These are phyloP conservation scores for Tricholauxania praeusta DNA, from an alignment of 2,888 invertebrate genomes.

Conservation along the genomic window DNA sequence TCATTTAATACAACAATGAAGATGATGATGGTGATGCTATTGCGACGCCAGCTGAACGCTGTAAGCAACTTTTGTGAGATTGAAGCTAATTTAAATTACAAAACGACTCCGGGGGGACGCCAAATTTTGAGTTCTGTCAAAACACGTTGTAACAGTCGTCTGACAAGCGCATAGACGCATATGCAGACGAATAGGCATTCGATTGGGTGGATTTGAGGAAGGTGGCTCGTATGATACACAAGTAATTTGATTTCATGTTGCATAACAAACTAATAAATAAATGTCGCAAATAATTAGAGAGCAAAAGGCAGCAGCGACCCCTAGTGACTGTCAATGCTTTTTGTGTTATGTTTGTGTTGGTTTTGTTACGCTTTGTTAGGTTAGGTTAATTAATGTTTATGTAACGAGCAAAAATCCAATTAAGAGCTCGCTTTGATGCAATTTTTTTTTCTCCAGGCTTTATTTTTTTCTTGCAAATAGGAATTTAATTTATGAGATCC, in stretches of 20 bases:
- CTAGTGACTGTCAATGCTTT: neutral
- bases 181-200: neutral
- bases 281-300: slow-evolving; percentile 20
- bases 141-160: neutral
- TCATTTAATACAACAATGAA: slow-evolving; percentile 12
- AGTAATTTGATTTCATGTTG: slow-evolving; percentile 26
- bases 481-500: slow-evolving; percentile 12
- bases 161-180: neutral
- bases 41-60: neutral
- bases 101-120: slow-evolving; percentile 20
- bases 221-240: slow-evolving; percentile 15
- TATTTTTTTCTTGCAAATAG: neutral
- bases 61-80: slow-evolving; percentile 3
- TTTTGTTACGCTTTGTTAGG: slow-evolving; percentile 8
- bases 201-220: too few relatives aligned
- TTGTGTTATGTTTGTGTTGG: neutral
- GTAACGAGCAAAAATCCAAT: slow-evolving; percentile 27
- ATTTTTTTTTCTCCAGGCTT: too few relatives aligned
- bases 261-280: slow-evolving; percentile 27
- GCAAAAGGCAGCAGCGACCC: neutral
- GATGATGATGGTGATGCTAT: neutral
- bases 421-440: slow-evolving; percentile 18
- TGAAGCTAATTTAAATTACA: slow-evolving; percentile 28
- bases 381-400: slow-evolving; percentile 32
- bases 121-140: slow-evolving; percentile 21